Evolutionary conservation across 2,888 invertebrate genomes (phyloP), one percentile per base, ranked within the genome.

Genomic region (Leptinotarsa rubiginosa): DNA sequence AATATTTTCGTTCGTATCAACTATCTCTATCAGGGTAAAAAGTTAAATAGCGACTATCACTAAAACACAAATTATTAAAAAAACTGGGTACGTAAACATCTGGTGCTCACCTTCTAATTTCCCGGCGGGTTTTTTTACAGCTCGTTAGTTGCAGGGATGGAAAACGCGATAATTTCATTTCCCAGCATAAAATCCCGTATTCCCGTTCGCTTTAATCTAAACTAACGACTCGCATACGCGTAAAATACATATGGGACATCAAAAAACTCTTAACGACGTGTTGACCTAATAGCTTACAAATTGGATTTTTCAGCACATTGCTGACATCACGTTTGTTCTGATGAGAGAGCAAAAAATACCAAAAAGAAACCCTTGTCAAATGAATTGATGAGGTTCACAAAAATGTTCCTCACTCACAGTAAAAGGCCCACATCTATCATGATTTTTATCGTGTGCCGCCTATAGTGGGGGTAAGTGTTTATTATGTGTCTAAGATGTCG

Each of bases 201-300:
- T 10, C 18, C 20, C 56, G 56, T 20, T 18, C 20, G 56, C 20
- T 56, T 56, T 20, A 20, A 56, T 20, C 18, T 13, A 18, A 20
- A 56, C 56, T 56, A 56, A 56, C 56, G 56, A 56, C 56, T 56
- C 56, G 56, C 13, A 22, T 56, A 56, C 22, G 56, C 12, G 20
- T 18, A 56, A 56, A 56, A 56, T 56, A 56, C 56, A 56, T 56
- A 56, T 18, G 56, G 20, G 56, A 56, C 12, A 56, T 56, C 56
- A 56, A 56, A 56, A 56, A 56, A 56, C 56, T 20, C 20, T 15
- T 50, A 18, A 56, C 56, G 56, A 56, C 20, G 56, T 56, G 56
- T 20, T 56, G 56, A 56, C 56, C 56, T 56, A 56, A 56, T 56
- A 56, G 56, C 56, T 18, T 20, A 56, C 56, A 22, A 22, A 22